A percentile compares a stretch with the other conserved stretches of the same genome.
Conservation (phyloP, 2,888 invertebrate species). For the Erebia palarica region DNA sequence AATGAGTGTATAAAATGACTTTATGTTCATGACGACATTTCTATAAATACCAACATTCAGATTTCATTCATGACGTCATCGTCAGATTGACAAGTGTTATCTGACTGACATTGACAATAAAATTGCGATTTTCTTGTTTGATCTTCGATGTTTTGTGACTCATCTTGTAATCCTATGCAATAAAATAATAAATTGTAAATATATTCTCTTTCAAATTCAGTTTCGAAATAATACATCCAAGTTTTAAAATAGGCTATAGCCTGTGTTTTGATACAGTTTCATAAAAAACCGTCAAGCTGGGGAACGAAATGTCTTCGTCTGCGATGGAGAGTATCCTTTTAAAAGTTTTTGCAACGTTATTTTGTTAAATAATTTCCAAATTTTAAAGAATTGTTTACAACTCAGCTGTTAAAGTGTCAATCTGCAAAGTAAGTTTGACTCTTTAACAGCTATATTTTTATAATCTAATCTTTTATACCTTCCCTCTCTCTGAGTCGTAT, state of each 20-base stretch:
- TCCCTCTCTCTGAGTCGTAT: too few relatives aligned
- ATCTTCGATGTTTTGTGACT: slow-evolving; percentile 31
- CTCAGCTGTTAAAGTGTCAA: too few relatives aligned
- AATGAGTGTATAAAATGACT: too few relatives aligned
- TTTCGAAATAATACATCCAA: background rate
- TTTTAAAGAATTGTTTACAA: too few relatives aligned
- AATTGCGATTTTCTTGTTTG: background rate
- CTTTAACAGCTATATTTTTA: too few relatives aligned
- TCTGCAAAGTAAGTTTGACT: too few relatives aligned
- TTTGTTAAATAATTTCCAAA: background rate
- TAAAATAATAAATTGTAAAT: background rate
- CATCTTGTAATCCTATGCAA: slow-evolving; percentile 25
- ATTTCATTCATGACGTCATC: too few relatives aligned
- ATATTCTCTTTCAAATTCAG: slow-evolving; percentile 4
- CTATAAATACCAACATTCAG: too few relatives aligned
- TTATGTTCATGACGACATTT: too few relatives aligned
- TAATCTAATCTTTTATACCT: too few relatives aligned
- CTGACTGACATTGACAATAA: too few relatives aligned
- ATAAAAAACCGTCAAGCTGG: slow-evolving; percentile 84
- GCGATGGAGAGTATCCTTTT: slow-evolving; percentile 96
- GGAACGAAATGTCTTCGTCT: slow-evolving; percentile 93
- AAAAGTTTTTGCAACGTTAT: slow-evolving; percentile 19
- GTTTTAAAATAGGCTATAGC: slow-evolving; percentile 41
- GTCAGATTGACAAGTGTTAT: too few relatives aligned
- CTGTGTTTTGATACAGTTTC: slow-evolving; percentile 52